Percentiles rank a stretch among this genome's conserved stretches.
Conservation (phyloP, 2,888 invertebrate species). For the Acanthoscelides obtectus region DNA sequence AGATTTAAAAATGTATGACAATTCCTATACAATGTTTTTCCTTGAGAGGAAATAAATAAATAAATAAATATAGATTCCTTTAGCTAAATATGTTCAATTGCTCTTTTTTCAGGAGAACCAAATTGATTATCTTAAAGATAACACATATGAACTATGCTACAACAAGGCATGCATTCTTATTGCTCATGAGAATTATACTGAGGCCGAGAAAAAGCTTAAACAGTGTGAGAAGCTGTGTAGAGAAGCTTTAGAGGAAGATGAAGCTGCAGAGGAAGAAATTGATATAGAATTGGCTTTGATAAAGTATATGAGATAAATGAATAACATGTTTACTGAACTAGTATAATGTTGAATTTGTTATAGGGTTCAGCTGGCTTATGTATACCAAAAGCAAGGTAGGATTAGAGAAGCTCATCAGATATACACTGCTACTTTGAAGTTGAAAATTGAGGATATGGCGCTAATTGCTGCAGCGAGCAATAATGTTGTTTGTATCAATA, state of each 20-base stretch:
- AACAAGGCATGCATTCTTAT: constrained; percentile 84
- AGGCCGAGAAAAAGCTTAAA: constrained; percentile 78
- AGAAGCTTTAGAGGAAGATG: constrained; percentile 85
- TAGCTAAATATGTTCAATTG: too few species aligned
- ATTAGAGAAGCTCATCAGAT: constrained; percentile 80
- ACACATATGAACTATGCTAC: constrained; percentile 88
- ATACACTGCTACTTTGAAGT: constrained; percentile 80
- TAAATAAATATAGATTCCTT: too few species aligned
- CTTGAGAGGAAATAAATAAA: too few species aligned
- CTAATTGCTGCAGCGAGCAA: constrained; percentile 90
- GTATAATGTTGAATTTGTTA: constrained; percentile 18
- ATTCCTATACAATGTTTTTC: too few species aligned
- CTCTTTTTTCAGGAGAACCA: constrained; percentile 30
- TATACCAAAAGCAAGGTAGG: constrained; percentile 79
- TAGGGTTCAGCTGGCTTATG: constrained; percentile 86
- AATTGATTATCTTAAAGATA: constrained; percentile 50
- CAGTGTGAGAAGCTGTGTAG: constrained; percentile 80
- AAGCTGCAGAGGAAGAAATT: constrained; percentile 92
- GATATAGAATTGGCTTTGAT: constrained; percentile 89
- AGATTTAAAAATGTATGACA: too few species aligned
- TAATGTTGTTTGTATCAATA: constrained; percentile 88
- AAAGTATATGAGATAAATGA: constrained; percentile 47
- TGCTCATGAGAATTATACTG: constrained; percentile 63
- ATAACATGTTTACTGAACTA: neutral
- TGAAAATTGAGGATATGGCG: constrained; percentile 85